Evolutionary conservation across 2,113 vertebrate genomes (phyloP), one percentile per base, ranked within the genome.

Genomic region (Larimichthys crocea): DNA sequence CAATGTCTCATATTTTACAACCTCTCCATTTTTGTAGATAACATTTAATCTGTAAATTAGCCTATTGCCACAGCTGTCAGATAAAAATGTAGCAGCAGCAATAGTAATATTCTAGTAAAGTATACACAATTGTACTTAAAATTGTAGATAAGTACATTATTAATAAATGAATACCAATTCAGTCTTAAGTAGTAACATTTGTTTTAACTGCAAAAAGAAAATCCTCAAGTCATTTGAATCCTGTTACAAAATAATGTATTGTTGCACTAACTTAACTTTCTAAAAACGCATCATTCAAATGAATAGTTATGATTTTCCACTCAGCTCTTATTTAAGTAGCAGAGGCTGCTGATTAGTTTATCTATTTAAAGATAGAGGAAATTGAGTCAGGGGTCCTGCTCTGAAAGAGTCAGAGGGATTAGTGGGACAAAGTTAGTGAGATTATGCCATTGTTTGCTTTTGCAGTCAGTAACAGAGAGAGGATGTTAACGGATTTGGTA

Each of bases 361-460:
- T 82, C 69, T 50, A 7, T 49, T n/a, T 35, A 16, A 63, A 60
- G 52, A 56, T 31, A 42, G 44, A 44, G n/a, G 8, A 24, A 31
- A 44, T 16, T 22, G 68, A 57, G 14, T 50, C 4, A 0, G 46
- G 61, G 42, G 12, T 48, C 53, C 59, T 29, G n/a, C 22, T 31
- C 55, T 72, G 31, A 44, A 22, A 48, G 24, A 55, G 29, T 9
- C 35, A 15, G 3, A 4, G 40, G 48, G 22, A 42, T 74, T 60
- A 52, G 16, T 11, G n/a, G 26, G 64, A 12, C 72, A 78, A 22
- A 75, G 74, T 75, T 87, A 85, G 89, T 80, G 8, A 71, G 83
- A 88, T 89, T 79, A 80, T 44, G 29, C 24, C 64, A 74, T 9
- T 79, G 77, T 83, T 82, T 75, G 49, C 66, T 57, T 66, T 46